Conservation (phyloP, 2,888 invertebrate genomes). For the Apamea anceps region DNA sequence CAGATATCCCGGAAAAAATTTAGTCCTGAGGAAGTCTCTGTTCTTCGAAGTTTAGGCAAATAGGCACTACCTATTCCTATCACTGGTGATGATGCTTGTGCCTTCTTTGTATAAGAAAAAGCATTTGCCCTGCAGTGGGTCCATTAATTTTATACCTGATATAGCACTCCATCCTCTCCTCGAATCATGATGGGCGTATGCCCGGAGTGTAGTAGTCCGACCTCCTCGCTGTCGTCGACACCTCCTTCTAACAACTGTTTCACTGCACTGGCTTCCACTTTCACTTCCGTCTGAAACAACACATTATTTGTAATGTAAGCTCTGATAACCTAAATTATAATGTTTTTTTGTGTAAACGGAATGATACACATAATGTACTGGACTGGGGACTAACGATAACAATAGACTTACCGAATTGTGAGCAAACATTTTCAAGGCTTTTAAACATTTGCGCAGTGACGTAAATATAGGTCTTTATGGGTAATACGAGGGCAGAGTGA, state of each 20-base stretch:
- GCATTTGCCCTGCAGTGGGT: not conserved
- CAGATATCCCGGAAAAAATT: too few species aligned
- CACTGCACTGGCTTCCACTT: slow-evolving; percentile 90
- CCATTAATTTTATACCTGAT: slow-evolving; percentile 85
- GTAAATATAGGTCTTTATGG: not conserved
- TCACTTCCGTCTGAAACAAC: slow-evolving; percentile 81
- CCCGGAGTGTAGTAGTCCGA: slow-evolving; percentile 79
- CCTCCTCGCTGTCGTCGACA: slow-evolving; percentile 85
- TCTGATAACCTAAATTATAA: not conserved
- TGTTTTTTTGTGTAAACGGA: not conserved
- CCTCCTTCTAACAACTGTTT: slow-evolving; percentile 89
- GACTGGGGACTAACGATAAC: not conserved
- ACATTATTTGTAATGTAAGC: not conserved
- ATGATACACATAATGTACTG: not conserved
- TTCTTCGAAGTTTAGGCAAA: too few species aligned
- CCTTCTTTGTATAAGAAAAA: not conserved
- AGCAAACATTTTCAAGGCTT: not conserved
- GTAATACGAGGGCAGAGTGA: too few species aligned
- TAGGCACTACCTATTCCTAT: too few species aligned
- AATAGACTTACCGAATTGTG: not conserved
- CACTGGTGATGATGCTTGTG: not conserved
- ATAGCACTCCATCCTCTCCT: slow-evolving; percentile 95
- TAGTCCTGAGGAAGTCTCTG: too few species aligned
- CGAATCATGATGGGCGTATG: slow-evolving; percentile 94
- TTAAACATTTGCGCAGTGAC: not conserved